phyloP scores from a whole-genome alignment of 1,140 invertebrate species.

The Conus ventricosus region DNA sequence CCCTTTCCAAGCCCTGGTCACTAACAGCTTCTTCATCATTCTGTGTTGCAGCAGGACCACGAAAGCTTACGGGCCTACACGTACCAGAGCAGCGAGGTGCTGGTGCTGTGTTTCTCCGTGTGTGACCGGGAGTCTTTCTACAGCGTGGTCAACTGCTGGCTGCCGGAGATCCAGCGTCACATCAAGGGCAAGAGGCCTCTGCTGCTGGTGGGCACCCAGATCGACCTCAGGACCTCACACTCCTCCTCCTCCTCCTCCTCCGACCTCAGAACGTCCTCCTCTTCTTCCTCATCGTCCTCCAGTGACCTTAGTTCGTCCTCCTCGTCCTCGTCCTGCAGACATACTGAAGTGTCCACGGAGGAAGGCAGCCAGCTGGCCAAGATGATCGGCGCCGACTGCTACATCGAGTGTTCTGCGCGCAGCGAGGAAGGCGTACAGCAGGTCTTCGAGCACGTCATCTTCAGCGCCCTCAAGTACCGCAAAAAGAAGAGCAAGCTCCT shows the following conservation, averaged over 20 bases:
- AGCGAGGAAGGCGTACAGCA: constrained; percentile 93
- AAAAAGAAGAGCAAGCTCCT: constrained; percentile 49
- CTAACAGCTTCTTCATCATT: background rate
- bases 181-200: constrained; percentile 92
- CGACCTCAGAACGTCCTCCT: background rate
- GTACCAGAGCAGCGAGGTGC: constrained; percentile 96
- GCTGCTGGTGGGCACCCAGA: constrained; percentile 82
- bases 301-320: background rate
- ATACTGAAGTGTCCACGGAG: constrained; percentile 84
- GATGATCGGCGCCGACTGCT: constrained; percentile 85
- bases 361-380: constrained; percentile 85
- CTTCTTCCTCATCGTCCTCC: background rate
- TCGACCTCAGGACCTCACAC: constrained; percentile 52
- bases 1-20: too few species aligned
- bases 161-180: constrained; percentile 81
- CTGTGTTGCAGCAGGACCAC: constrained; percentile 38
- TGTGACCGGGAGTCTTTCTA: constrained; percentile 98
- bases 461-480: constrained; percentile 79
- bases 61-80: constrained; percentile 87
- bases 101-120: constrained; percentile 98
- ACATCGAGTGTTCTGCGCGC: constrained; percentile 92
- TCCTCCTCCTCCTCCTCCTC: constrained; percentile 78
- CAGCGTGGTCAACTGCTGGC: constrained; percentile 93
- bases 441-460: constrained; percentile 90
- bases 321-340: constrained; percentile 54